Conservation (phyloP, 2,888 invertebrate species). For the Lasioglossum marginatum region DNA sequence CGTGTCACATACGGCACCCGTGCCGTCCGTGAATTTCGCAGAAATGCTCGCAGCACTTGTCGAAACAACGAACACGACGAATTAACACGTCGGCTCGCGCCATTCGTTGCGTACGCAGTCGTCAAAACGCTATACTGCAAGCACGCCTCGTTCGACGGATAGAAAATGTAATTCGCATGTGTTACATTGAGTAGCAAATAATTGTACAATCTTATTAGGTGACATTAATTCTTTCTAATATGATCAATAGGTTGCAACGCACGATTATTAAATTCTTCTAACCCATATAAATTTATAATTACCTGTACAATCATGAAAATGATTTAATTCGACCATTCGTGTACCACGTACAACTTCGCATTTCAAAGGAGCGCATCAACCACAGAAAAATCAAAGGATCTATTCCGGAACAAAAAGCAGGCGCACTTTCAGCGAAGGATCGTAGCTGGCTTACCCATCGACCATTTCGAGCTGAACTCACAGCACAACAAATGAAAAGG, state of each 20-base stretch:
- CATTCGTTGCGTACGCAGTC: neutral
- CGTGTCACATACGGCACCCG: constrained; percentile 11
- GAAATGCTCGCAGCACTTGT: neutral
- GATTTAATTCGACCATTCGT: neutral
- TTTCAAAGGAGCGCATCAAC: neutral
- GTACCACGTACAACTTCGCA: neutral
- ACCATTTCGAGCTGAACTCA: neutral
- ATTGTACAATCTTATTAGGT: neutral
- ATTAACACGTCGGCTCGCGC: neutral
- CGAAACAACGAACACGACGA: neutral
- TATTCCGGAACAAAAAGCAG: neutral
- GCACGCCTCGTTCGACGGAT: neutral
- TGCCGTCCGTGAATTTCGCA: neutral
- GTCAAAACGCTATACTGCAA: neutral
- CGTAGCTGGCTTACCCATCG: neutral
- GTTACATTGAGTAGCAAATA: neutral
- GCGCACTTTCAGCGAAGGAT: neutral
- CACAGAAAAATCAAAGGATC: neutral
- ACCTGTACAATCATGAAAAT: too few species aligned
- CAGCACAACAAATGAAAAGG: neutral
- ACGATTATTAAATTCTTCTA: too few species aligned
- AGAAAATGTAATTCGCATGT: neutral
- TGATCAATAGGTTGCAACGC: too few species aligned
- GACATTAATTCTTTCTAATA: neutral
- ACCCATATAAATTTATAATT: too few species aligned